Conservation (phyloP, 1,140 invertebrate species). For the Solenopsis fugax region DNA sequence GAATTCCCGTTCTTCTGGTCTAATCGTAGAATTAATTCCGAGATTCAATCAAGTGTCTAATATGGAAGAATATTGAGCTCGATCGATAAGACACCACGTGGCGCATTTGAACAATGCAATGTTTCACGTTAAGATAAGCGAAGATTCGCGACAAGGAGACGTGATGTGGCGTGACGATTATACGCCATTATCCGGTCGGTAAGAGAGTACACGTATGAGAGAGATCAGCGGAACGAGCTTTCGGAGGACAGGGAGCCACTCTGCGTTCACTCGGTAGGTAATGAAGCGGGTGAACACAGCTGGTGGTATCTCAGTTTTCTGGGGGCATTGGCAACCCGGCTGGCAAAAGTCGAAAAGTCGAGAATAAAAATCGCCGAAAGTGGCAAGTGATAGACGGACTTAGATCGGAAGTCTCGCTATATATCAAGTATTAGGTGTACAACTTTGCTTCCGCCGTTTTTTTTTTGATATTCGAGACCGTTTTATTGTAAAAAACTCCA, state of each 20-base stretch:
- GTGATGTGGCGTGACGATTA: constrained; percentile 27
- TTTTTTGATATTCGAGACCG: too few species aligned
- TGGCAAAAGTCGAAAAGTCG: constrained; percentile 18
- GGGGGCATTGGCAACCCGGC: constrained; percentile 79
- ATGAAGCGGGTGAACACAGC: constrained; percentile 97
- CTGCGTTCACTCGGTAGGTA: constrained; percentile 95
- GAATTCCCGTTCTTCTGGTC: not conserved
- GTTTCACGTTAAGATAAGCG: not conserved
- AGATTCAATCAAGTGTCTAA: not conserved
- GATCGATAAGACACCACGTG: constrained; percentile 5
- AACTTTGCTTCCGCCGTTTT: too few species aligned
- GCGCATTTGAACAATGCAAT: constrained; percentile 8
- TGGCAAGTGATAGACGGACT: not conserved
- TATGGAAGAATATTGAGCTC: not conserved
- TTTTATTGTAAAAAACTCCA: too few species aligned
- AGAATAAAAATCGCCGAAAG: not conserved
- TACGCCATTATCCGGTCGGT: constrained; percentile 65
- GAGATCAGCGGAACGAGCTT: constrained; percentile 73
- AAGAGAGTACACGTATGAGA: constrained; percentile 48
- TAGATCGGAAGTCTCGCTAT: not conserved
- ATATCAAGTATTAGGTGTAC: too few species aligned
- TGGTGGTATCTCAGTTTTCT: constrained; percentile 98
- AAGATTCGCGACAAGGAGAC: not conserved
- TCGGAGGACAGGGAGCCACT: constrained; percentile 94
- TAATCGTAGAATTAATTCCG: not conserved